A percentile compares a stretch with the other conserved stretches of the same genome.
These are phyloP conservation scores for Zygogramma bicolorata DNA, from an alignment of 2,888 invertebrate genomes.

Conservation along the genomic window DNA sequence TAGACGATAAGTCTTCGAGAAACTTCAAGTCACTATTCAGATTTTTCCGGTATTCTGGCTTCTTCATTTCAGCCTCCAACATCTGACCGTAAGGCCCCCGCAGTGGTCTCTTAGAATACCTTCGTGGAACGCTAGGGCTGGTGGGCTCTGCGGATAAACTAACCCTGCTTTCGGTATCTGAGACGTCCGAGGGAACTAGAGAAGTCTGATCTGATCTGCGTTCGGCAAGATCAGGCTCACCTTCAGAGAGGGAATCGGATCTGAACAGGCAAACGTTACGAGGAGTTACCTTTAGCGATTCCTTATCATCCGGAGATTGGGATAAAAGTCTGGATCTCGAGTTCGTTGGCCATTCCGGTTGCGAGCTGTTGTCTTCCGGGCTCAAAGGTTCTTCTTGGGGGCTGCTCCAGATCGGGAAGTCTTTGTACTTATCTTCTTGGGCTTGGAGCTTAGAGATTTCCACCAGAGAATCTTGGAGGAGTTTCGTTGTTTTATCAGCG, in stretches of 20 bases:
- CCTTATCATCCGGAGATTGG: slow-evolving; percentile 74
- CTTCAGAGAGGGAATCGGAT: slow-evolving; percentile 80
- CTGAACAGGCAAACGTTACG: slow-evolving; percentile 60
- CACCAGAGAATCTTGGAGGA: slow-evolving; percentile 52
- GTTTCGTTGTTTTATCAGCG: slow-evolving; percentile 46
- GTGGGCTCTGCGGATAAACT: slow-evolving; percentile 66
- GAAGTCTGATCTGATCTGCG: slow-evolving; percentile 68
- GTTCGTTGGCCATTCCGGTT: slow-evolving; percentile 67
- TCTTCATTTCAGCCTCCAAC: slow-evolving; percentile 85
- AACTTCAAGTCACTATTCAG: slow-evolving; percentile 72
- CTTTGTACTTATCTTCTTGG: slow-evolving; percentile 52
- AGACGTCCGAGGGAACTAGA: slow-evolving; percentile 75
- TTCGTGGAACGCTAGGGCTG: slow-evolving; percentile 70
- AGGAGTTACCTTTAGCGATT: slow-evolving; percentile 59
- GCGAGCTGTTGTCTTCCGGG: slow-evolving; percentile 61
- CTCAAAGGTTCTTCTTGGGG: slow-evolving; percentile 64
- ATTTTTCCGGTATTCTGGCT: slow-evolving; percentile 71
- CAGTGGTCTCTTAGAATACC: slow-evolving; percentile 81
- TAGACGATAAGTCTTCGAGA: slow-evolving; percentile 66
- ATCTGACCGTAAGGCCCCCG: slow-evolving; percentile 84
- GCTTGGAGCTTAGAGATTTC: slow-evolving; percentile 61
- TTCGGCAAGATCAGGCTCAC: slow-evolving; percentile 75
- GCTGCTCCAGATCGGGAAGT: slow-evolving; percentile 56
- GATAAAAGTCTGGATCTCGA: slow-evolving; percentile 69
- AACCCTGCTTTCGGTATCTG: slow-evolving; percentile 69